Conservation (phyloP, 2,797 vertebrate genomes). For the Hydrocynus forskahlii region DNA sequence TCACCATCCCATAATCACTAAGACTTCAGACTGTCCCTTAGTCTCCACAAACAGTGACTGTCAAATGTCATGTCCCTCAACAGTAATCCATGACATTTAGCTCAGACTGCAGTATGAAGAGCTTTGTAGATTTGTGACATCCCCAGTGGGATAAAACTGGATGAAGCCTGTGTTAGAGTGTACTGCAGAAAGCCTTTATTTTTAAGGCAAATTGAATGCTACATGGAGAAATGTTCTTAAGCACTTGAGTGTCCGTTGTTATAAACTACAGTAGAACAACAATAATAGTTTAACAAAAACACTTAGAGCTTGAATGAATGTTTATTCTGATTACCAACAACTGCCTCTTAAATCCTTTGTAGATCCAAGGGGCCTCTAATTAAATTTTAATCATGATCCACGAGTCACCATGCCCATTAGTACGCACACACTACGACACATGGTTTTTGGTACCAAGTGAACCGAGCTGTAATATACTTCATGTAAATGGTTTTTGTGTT, state of each 20-base stretch:
- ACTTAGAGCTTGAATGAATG: neutral
- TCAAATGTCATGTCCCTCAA: conserved; percentile 7
- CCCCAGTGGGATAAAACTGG: neutral
- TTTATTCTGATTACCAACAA: neutral
- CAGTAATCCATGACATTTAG: conserved; percentile 12
- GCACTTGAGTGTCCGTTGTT: neutral
- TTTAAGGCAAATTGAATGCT: neutral
- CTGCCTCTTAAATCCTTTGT: neutral
- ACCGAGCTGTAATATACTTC: neutral
- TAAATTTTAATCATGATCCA: neutral
- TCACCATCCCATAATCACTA: neutral
- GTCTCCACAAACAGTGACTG: neutral
- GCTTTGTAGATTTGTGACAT: neutral
- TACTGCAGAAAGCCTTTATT: neutral
- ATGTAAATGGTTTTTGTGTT: neutral
- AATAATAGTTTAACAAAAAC: neutral
- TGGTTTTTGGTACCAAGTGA: neutral
- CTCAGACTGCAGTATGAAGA: conserved; percentile 13
- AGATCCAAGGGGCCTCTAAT: neutral
- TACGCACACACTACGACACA: neutral
- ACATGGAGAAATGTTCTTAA: neutral
- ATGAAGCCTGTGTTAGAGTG: neutral
- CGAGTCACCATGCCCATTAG: neutral
- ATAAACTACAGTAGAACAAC: neutral
- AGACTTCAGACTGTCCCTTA: neutral